A percentile compares a stretch with the other conserved stretches of the same genome.
phyloP scores from a whole-genome alignment of 2,797 vertebrate genomes.

The Chromis chromis region DNA sequence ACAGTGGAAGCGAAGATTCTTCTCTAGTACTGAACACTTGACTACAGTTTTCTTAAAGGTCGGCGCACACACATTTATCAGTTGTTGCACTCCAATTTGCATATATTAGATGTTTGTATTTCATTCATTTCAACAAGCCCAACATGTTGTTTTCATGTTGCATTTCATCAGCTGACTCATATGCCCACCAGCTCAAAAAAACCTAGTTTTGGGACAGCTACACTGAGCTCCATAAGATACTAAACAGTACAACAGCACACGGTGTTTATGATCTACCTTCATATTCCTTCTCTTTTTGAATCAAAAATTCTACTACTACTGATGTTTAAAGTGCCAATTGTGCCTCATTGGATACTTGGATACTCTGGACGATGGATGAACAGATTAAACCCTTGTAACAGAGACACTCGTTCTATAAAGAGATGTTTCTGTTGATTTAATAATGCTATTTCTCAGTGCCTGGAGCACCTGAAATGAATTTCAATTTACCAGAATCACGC shows the following conservation, averaged over 20 bases:
- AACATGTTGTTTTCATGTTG: constrained; percentile 38
- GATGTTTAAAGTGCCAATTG: background rate
- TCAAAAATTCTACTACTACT: background rate
- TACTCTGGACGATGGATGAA: background rate
- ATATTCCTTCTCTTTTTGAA: constrained; percentile 11
- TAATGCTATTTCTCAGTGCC: background rate
- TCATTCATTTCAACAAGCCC: constrained; percentile 23
- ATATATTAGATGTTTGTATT: constrained; percentile 12
- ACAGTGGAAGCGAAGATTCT: constrained; percentile 15
- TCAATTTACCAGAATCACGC: no score
- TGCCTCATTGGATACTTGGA: background rate
- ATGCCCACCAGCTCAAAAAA: constrained; percentile 63
- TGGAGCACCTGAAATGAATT: background rate
- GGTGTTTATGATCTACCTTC: constrained; percentile 14
- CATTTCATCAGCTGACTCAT: constrained; percentile 59
- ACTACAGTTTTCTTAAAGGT: background rate
- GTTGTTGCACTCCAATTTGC: constrained; percentile 11
- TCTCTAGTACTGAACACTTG: constrained; percentile 11
- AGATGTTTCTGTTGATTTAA: background rate
- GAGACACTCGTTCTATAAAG: background rate
- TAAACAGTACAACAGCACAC: background rate
- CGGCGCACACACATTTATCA: background rate
- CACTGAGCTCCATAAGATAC: constrained; percentile 25
- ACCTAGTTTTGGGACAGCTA: constrained; percentile 47
- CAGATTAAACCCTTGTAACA: background rate